These are phyloP conservation scores for Thymelicus lineola DNA, from an alignment of 2,888 invertebrate genomes.

Conservation along the genomic window DNA sequence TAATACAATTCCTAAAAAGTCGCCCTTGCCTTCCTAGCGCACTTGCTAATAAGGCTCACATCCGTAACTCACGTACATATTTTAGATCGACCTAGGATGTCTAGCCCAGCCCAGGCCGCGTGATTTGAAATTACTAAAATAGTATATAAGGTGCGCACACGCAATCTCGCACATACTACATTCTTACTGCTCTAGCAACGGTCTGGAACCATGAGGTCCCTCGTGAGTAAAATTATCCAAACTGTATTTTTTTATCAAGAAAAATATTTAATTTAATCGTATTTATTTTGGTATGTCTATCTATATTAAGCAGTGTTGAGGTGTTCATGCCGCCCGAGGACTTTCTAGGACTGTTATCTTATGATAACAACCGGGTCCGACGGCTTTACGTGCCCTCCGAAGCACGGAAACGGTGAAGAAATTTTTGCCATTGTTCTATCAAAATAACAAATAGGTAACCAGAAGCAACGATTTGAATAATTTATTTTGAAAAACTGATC, in stretches of 20 bases:
- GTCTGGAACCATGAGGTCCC: conserved; percentile 64
- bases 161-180: conserved; percentile 61
- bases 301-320: too few species aligned
- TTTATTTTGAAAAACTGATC: too few species aligned
- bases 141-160: conserved; percentile 70
- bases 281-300: too few species aligned
- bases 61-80: conserved; percentile 35
- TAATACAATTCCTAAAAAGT: conserved; percentile 27
- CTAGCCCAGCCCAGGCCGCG: conserved; percentile 28
- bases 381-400: too few species aligned
- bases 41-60: conserved; percentile 29
- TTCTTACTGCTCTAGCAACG: conserved; percentile 57
- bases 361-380: too few species aligned
- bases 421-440: too few species aligned
- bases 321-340: too few species aligned
- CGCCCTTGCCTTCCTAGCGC: conserved; percentile 9
- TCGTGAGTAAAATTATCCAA: conserved; percentile 62
- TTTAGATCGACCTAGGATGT: conserved; percentile 21
- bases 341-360: too few species aligned
- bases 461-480: too few species aligned
- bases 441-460: too few species aligned
- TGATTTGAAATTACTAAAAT: conserved; percentile 55
- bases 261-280: too few species aligned
- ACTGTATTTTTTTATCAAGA: conserved; percentile 10
- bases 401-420: too few species aligned